phyloP scores from a whole-genome alignment of 2,888 invertebrate genomes.

The Oligia strigilis region DNA sequence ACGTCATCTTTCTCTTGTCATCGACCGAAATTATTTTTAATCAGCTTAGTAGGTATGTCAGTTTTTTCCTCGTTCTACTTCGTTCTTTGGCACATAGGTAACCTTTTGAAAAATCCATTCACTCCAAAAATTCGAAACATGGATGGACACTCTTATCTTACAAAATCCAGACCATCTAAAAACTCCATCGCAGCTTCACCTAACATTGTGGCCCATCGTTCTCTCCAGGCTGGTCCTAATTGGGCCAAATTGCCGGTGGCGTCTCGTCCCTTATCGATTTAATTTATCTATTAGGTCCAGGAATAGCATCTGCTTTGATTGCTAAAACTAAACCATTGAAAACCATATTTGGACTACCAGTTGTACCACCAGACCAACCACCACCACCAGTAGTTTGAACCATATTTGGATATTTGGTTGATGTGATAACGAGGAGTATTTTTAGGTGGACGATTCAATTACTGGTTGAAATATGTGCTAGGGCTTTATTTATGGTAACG shows the following conservation, averaged over 20 bases:
- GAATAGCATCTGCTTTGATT: slow-evolving; percentile 73
- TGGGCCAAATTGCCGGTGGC: slow-evolving; percentile 79
- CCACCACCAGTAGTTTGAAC: neutral
- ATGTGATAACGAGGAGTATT: slow-evolving; percentile 22
- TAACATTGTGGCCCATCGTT: slow-evolving; percentile 16
- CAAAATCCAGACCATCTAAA: neutral
- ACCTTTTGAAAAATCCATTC: neutral
- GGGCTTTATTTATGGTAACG: neutral
- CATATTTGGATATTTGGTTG: slow-evolving; percentile 26
- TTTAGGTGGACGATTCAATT: slow-evolving; percentile 38
- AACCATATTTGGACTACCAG: slow-evolving; percentile 26
- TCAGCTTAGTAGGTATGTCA: neutral
- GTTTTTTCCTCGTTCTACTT: neutral
- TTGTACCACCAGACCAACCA: too few relatives aligned
- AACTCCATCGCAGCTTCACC: neutral
- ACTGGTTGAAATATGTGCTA: neutral
- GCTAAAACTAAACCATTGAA: slow-evolving; percentile 47
- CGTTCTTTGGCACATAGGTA: neutral
- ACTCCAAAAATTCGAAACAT: neutral
- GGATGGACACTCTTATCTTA: neutral
- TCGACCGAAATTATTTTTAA: neutral
- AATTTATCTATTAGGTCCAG: slow-evolving; percentile 80
- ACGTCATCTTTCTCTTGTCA: neutral
- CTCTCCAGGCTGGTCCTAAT: slow-evolving; percentile 65
- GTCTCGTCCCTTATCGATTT: slow-evolving; percentile 78